Evolutionary conservation across 2,113 vertebrate species (phyloP).

Genomic region (Emydocephalus ijimae): DNA sequence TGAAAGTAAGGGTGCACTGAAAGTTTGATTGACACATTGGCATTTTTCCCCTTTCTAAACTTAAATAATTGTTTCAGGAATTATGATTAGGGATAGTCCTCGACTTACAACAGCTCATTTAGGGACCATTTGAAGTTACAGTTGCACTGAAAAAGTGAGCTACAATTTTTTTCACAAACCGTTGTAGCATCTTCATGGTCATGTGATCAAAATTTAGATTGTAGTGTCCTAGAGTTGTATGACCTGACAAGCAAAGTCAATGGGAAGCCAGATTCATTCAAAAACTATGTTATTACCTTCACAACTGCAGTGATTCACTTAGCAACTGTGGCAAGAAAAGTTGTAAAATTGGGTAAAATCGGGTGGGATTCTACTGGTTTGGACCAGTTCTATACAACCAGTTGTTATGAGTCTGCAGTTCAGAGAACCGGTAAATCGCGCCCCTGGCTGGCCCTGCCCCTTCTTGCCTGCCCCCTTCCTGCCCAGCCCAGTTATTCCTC

Average conservation of each 20-base stretch:
- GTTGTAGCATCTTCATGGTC: neutral
- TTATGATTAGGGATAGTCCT: neutral
- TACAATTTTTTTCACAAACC: neutral
- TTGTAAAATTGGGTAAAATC: neutral
- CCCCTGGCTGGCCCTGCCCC: too few relatives aligned
- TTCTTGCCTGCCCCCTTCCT: too few relatives aligned
- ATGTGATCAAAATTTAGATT: neutral
- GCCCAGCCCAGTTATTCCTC: too few relatives aligned
- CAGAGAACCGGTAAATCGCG: too few relatives aligned
- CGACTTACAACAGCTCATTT: neutral
- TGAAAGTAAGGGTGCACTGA: neutral
- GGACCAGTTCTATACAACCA: too few relatives aligned
- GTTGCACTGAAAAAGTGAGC: neutral
- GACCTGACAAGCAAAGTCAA: neutral
- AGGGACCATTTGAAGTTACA: neutral
- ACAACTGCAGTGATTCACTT: neutral
- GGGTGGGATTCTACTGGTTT: too few relatives aligned
- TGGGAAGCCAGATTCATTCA: neutral
- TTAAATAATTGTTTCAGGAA: neutral
- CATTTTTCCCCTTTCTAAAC: neutral
- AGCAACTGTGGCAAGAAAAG: neutral
- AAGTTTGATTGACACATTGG: slow-evolving; percentile 23
- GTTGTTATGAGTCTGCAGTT: too few relatives aligned
- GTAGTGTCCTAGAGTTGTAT: neutral
- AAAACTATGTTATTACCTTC: neutral